Evolutionary conservation across 2,888 invertebrate genomes (phyloP).

Genomic region (Dicyrtomina minuta): DNA sequence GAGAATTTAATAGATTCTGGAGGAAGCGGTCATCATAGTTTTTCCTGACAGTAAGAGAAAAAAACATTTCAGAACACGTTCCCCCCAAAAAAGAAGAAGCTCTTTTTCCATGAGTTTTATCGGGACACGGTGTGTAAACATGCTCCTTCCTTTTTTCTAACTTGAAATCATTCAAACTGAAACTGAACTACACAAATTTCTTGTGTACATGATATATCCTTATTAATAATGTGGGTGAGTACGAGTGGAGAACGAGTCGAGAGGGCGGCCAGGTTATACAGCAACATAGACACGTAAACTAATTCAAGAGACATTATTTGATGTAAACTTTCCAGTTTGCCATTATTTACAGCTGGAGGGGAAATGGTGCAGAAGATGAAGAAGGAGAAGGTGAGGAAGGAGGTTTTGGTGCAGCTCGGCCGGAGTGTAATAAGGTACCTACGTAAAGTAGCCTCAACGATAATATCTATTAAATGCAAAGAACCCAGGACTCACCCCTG

Average conservation of each 20-base stretch:
- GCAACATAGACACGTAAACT: background rate
- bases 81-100: background rate
- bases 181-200: too few relatives aligned
- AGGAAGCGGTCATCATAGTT: slow-evolving; percentile 12
- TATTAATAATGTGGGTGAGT: too few relatives aligned
- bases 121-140: background rate
- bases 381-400: too few relatives aligned
- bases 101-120: background rate
- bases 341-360: slow-evolving; percentile 4
- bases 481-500: background rate
- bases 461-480: too few relatives aligned
- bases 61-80: slow-evolving; percentile 1
- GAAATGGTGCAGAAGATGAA: too few relatives aligned
- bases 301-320: background rate
- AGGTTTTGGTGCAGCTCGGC: too few relatives aligned
- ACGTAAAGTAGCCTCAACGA: too few relatives aligned
- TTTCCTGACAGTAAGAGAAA: slow-evolving; percentile 4
- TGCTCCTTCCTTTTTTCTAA: background rate
- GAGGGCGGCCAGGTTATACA: too few relatives aligned
- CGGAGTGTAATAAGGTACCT: too few relatives aligned
- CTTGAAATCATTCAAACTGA: too few relatives aligned
- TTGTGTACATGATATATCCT: too few relatives aligned
- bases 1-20: slow-evolving; percentile 11
- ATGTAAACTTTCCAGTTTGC: background rate
- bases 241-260: too few relatives aligned